Evolutionary conservation across 2,113 vertebrate species (phyloP).

Genomic region (Maccullochella peelii): DNA sequence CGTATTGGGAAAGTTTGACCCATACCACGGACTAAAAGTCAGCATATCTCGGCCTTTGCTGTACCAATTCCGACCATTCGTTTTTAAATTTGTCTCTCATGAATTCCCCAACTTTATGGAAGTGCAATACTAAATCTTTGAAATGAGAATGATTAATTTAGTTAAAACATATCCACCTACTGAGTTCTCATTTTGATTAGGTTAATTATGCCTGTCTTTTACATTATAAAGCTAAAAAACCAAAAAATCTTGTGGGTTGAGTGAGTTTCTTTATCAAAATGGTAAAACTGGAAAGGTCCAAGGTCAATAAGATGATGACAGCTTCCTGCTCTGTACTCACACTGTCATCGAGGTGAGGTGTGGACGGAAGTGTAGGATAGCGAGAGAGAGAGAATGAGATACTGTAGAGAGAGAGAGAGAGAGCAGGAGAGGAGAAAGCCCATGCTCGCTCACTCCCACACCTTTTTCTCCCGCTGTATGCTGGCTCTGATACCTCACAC

Average conservation of each 20-base stretch:
- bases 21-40: not conserved
- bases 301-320: conserved; percentile 37
- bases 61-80: not conserved
- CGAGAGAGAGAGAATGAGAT: conserved; percentile 31
- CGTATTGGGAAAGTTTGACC: not conserved
- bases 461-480: conserved; percentile 81
- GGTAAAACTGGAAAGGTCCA: not conserved
- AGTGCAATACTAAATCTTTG: not conserved
- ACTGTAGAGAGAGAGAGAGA: conserved; percentile 41
- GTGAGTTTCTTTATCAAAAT: not conserved
- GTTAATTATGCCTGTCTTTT: not conserved
- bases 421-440: conserved; percentile 73
- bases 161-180: not conserved
- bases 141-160: not conserved
- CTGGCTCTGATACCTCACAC: conserved; percentile 64
- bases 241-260: not conserved
- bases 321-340: conserved; percentile 44
- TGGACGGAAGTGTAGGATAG: conserved; percentile 72
- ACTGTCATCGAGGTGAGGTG: conserved; percentile 54
- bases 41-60: not conserved
- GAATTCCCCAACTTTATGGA: not conserved
- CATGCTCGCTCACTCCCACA: conserved; percentile 83
- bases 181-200: not conserved
- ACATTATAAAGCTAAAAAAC: not conserved
- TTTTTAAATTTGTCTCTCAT: not conserved